Evolutionary conservation across 1,140 invertebrate species (phyloP).

Genomic region (Episyrphus balteatus): DNA sequence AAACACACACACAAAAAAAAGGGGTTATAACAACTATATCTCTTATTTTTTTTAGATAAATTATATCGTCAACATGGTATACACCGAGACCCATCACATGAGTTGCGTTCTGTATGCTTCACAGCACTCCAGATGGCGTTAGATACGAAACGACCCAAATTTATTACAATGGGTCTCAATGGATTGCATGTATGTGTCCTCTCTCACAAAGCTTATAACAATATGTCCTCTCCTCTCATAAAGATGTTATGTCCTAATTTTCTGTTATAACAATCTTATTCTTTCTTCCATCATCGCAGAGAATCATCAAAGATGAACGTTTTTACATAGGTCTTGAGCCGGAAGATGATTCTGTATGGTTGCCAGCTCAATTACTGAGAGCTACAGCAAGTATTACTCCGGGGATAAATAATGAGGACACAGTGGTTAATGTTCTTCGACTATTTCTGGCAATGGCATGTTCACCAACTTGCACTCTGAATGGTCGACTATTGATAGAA

Average conservation of each 20-base stretch:
- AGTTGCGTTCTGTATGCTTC: slow-evolving; percentile 71
- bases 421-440: slow-evolving; percentile 44
- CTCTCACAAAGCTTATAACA: too few species aligned
- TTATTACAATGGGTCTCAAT: slow-evolving; percentile 66
- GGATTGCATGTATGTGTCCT: slow-evolving; percentile 73
- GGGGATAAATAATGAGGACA: slow-evolving; percentile 65
- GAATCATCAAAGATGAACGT: slow-evolving; percentile 78
- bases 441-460: slow-evolving; percentile 69
- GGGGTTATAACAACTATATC: slow-evolving; percentile 1
- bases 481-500: slow-evolving; percentile 64
- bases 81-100: slow-evolving; percentile 66
- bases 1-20: not conserved
- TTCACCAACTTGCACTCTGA: slow-evolving; percentile 66
- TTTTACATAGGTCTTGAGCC: slow-evolving; percentile 85
- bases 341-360: slow-evolving; percentile 82
- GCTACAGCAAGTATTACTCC: slow-evolving; percentile 65
- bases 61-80: slow-evolving; percentile 68
- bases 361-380: slow-evolving; percentile 77
- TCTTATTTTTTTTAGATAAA: slow-evolving; percentile 51
- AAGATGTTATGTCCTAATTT: too few species aligned
- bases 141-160: slow-evolving; percentile 74
- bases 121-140: slow-evolving; percentile 72
- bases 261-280: too few species aligned
- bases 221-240: too few species aligned
- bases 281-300: slow-evolving; percentile 44